phyloP scores from a whole-genome alignment of 2,888 invertebrate species.

The Heliconius sara region DNA sequence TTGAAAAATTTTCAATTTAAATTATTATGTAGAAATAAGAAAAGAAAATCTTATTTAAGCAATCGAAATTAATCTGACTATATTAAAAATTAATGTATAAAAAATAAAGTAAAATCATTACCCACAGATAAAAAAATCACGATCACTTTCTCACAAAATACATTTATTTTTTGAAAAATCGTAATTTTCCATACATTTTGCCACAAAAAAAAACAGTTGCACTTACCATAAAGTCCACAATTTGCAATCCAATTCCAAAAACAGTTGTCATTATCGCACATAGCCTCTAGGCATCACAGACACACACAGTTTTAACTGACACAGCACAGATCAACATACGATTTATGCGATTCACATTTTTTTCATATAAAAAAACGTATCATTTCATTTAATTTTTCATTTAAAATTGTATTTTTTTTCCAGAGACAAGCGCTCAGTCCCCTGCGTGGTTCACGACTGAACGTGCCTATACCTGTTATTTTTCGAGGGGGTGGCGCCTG shows the following conservation, averaged over 20 bases:
- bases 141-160: not conserved
- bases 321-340: constrained; percentile 35
- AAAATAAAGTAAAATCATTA: not conserved
- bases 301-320: constrained; percentile 73
- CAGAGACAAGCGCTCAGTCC: constrained; percentile 66
- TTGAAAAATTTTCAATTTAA: not conserved
- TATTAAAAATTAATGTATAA: not conserved
- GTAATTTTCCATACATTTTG: not conserved
- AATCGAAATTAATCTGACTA: not conserved
- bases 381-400: not conserved
- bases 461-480: constrained; percentile 58
- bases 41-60: too few species aligned
- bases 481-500: constrained; percentile 55
- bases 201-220: not conserved
- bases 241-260: constrained; percentile 76
- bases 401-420: too few species aligned
- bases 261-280: constrained; percentile 78
- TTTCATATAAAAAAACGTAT: constrained; percentile 13
- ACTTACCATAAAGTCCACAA: constrained; percentile 73
- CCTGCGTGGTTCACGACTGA: constrained; percentile 71
- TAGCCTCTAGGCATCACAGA: constrained; percentile 77
- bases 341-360: constrained; percentile 8
- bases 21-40: not conserved
- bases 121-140: not conserved
- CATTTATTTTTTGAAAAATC: not conserved